Base-by-base conservation (phyloP, 1,140 invertebrate genomes). In the Probaryconus sp. region DNA sequence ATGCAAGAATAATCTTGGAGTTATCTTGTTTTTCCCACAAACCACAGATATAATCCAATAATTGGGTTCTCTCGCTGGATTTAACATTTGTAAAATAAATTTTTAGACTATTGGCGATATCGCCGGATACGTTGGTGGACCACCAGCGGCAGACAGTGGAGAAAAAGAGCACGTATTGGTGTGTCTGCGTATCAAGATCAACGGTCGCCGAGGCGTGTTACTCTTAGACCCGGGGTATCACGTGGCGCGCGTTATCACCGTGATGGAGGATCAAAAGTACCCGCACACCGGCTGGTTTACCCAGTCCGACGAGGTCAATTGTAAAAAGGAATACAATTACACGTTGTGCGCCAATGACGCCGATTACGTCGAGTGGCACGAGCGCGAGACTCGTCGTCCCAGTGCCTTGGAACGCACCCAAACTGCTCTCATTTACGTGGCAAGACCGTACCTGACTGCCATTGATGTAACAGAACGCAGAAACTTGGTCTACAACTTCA, bases 131-230 rank as follows among this genome's bases (percentile, higher is more conserved):
- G 90, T 93, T 1, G 88, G 89, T 33, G 88, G 90, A 10, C 86
- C 87, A 56, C 89, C 90, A 5, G 89, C 91, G 24, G 85, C 89
- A 31, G 91, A 92, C 30, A 91, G 89, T 33, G 90, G 93, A 1
- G 94, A 96, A 79, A 97, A 97, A 87, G 96, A 97, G 85, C 96
- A 97, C 82, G 94, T 96, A 16, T 88, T 97, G 82, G 92, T 96
- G 9, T 94, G 93, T 56, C 86, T 96, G 75, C 92, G 92, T 73
- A 89, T 97, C 40, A 80, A 89, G 48, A 91, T 97, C 24, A 91
- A 90, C 13, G 93, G 91, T 9, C 90, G 96, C 24, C 82, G 84
- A 0, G 96, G 95, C 6, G 88, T 95, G 11, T 85, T 97, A 82
- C 89, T 97, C 2, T 90, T 96, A 10, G 96, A 97, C 87, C 94